Conservation (phyloP, 2,888 invertebrate genomes). For the Helleia helle region DNA sequence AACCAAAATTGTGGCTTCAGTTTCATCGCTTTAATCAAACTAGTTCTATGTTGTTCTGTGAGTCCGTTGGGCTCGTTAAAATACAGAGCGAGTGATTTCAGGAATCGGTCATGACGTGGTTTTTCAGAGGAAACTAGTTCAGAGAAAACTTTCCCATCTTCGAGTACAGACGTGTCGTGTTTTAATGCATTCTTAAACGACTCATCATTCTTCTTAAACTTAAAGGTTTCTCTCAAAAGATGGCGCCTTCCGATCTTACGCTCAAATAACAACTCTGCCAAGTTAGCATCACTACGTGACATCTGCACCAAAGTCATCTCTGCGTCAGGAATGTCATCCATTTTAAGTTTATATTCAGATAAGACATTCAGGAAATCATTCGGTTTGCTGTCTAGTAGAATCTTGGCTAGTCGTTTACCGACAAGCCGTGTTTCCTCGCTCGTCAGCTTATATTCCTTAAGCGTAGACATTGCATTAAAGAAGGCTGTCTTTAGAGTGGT, state of each 20-base stretch:
- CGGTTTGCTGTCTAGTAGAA: constrained; percentile 1
- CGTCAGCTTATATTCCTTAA: constrained; percentile 35
- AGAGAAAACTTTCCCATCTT: constrained; percentile 24
- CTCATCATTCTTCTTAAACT: constrained; percentile 29
- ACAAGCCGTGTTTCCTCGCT: constrained; percentile 22
- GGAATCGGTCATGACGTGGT: constrained; percentile 29
- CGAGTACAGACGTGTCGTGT: constrained; percentile 32
- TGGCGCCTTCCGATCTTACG: constrained; percentile 34
- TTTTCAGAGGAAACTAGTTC: constrained; percentile 18
- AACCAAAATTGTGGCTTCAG: constrained; percentile 14
- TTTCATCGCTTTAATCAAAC: constrained; percentile 16
- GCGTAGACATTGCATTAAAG: constrained; percentile 31
- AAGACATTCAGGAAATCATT: constrained; percentile 31
- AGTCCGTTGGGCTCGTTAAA: constrained; percentile 38
- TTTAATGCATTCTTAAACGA: constrained; percentile 43
- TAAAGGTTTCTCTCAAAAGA: constrained; percentile 33
- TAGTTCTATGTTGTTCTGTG: constrained; percentile 23
- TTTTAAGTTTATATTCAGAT: constrained; percentile 26
- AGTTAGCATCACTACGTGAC: constrained; percentile 23
- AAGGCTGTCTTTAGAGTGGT: constrained; percentile 28
- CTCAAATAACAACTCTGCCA: constrained; percentile 32
- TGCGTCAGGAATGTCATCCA: constrained; percentile 25
- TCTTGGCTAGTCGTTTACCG: neutral
- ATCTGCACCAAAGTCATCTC: constrained; percentile 25
- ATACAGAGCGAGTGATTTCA: constrained; percentile 34